Evolutionary conservation across 2,113 vertebrate species (phyloP), one percentile per base, ranked within the genome.

Genomic region (Rhagologus leucostigma): DNA sequence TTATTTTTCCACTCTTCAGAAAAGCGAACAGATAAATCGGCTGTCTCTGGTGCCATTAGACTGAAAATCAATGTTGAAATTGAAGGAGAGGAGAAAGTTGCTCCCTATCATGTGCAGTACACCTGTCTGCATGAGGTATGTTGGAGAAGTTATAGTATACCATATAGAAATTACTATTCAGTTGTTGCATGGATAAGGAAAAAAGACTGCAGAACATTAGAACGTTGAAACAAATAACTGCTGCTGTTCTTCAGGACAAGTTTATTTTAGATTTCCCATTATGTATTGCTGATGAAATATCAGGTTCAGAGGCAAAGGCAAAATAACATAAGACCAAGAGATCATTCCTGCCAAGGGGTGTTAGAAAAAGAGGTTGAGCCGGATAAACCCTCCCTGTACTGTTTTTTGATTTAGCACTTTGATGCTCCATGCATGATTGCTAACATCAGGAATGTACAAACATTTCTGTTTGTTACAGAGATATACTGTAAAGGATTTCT

Each of bases 1-100:
- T 91, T 63, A 4, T 62, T 76, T 91, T 60, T 84, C 85, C 94
- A 29, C 90, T 75, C 69, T 89, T 75, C 97, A 99, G 99, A 99
- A 96, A 99, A 99, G 95, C 97, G 99, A 77, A 99, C 99, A 8
- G 99, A 99, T 97, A 99, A 99, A 95, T 99, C 99, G 8, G 99
- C 99, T 47, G 99, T 99, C 14, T 99, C 99, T 62, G 99, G 99
- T 17, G 99, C 99, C 81, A 99, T 99, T 93, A 97, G 99, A 81
- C 93, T 99, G 87, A 99, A 99, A 98, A 99, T 99, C 98, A 99
- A 98, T 9, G 99, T 99, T 90, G 99, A 99, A 96, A 99, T 99
- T 97, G 99, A 99, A 97, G 99, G 99, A 82, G 99, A 99, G 81
- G 99, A 99, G 96, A 99, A 99, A 7, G 99, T 99, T 85, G 99